Evolutionary conservation across 2,797 vertebrate species (phyloP).

Genomic region (Rhadinocentrus ornatus): DNA sequence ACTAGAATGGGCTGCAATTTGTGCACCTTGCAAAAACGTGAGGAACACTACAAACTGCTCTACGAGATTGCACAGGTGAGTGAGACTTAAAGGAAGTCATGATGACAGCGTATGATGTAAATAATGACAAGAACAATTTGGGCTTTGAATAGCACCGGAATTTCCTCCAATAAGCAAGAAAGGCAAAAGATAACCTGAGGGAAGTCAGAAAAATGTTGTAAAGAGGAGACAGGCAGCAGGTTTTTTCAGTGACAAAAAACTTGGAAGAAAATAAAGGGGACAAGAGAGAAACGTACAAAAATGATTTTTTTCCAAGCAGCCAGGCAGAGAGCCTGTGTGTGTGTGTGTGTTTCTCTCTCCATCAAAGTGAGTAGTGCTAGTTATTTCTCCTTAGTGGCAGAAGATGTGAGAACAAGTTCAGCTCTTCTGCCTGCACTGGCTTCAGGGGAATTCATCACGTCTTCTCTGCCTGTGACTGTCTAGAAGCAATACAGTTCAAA

Average conservation of each 20-base stretch:
- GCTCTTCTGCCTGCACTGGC: conserved; percentile 61
- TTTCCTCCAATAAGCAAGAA: neutral
- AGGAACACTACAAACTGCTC: conserved; percentile 99
- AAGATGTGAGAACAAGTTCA: conserved; percentile 74
- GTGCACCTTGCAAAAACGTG: conserved; percentile 98
- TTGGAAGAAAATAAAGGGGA: conserved; percentile 13
- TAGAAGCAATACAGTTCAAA: conserved; percentile 61
- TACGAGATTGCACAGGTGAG: conserved; percentile 99
- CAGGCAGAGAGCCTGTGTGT: conserved; percentile 20
- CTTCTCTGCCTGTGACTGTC: conserved; percentile 60
- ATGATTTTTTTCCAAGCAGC: conserved; percentile 53
- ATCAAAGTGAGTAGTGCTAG: conserved; percentile 76
- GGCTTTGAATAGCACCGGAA: neutral
- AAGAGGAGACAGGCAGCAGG: neutral
- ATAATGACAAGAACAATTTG: conserved; percentile 10
- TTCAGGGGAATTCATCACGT: conserved; percentile 73
- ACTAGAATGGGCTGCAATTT: conserved; percentile 99
- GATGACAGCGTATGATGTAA: conserved; percentile 5
- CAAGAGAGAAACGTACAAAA: conserved; percentile 40
- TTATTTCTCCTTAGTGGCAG: conserved; percentile 73
- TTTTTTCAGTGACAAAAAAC: conserved; percentile 8
- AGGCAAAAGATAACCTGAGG: neutral
- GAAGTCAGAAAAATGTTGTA: conserved; percentile 14
- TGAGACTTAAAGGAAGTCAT: conserved; percentile 18
- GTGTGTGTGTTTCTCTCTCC: conserved; percentile 37